A percentile compares a stretch with the other conserved stretches of the same genome.
These are phyloP conservation scores for Epistrophella euchroma DNA, from an alignment of 2,888 invertebrate species.

Conservation along the genomic window DNA sequence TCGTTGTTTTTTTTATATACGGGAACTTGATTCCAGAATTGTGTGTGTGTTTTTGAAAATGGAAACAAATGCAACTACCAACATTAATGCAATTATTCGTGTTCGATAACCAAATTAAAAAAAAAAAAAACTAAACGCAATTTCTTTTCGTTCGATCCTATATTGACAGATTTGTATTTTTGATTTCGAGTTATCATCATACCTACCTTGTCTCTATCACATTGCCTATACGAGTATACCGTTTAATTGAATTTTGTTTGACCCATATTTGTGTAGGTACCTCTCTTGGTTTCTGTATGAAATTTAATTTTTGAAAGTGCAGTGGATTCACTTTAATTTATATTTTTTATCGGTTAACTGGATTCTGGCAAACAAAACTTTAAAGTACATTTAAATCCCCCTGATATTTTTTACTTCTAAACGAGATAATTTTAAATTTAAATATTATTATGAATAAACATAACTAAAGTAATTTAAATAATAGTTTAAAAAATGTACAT, in stretches of 20 bases:
- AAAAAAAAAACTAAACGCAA: not conserved
- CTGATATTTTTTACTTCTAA: not conserved
- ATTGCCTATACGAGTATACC: not conserved
- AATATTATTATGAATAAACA: not conserved
- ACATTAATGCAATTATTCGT: not conserved
- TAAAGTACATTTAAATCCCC: not conserved
- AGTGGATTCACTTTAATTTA: not conserved
- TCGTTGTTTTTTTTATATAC: slow-evolving; percentile 38
- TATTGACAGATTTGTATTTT: not conserved
- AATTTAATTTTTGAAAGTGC: slow-evolving; percentile 18
- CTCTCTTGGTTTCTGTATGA: not conserved
- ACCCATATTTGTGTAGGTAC: not conserved
- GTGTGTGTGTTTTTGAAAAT: not conserved
- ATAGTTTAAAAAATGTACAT: slow-evolving; percentile 1
- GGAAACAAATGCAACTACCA: not conserved
- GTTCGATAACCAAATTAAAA: not conserved
- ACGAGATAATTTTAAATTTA: not conserved
- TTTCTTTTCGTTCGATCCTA: not conserved
- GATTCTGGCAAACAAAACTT: not conserved
- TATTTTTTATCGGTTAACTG: not conserved
- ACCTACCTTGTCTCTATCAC: too few species aligned
- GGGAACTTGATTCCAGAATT: slow-evolving; percentile 3
- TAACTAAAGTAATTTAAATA: not conserved
- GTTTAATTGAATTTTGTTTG: slow-evolving; percentile 5
- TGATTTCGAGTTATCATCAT: not conserved